Evolutionary conservation across 2,888 invertebrate genomes (phyloP).

Genomic region (Pimpla rufipes): DNA sequence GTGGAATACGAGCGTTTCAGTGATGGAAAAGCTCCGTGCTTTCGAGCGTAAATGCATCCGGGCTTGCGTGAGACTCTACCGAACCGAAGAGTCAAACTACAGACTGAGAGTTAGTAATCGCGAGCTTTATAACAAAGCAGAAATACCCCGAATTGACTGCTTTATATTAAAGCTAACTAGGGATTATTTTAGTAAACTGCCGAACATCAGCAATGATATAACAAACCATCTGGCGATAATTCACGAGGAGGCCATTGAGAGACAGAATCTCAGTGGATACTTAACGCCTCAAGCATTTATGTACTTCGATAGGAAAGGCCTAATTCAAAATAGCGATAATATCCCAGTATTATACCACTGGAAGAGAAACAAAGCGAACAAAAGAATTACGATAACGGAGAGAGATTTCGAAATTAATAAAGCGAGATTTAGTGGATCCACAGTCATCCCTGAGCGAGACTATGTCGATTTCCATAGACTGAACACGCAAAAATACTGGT

Average conservation of each 20-base stretch:
- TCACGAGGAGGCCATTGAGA: neutral
- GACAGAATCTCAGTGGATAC: neutral
- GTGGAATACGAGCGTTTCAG: conserved; percentile 11
- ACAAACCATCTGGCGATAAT: neutral
- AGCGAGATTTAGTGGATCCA: neutral
- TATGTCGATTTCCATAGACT: neutral
- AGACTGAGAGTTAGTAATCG: neutral
- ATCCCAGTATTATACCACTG: conserved; percentile 24
- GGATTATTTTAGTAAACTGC: conserved; percentile 15
- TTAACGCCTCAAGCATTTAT: conserved; percentile 23
- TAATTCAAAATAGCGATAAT: conserved; percentile 14
- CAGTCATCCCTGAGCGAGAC: neutral
- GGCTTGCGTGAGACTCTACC: neutral
- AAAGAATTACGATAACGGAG: conserved; percentile 1
- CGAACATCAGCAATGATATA: neutral
- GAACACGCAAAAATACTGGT: neutral
- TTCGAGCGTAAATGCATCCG: neutral
- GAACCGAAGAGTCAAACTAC: neutral
- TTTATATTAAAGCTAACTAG: neutral
- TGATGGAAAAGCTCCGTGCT: conserved; percentile 2
- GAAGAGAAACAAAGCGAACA: conserved; percentile 7
- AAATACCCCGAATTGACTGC: too few relatives aligned
- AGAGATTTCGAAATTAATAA: neutral
- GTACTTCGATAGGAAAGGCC: neutral
- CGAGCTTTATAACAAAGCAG: neutral